These are phyloP conservation scores for Bradypus variegatus DNA, from an alignment of 2,797 vertebrate species.

Conservation along the genomic window DNA sequence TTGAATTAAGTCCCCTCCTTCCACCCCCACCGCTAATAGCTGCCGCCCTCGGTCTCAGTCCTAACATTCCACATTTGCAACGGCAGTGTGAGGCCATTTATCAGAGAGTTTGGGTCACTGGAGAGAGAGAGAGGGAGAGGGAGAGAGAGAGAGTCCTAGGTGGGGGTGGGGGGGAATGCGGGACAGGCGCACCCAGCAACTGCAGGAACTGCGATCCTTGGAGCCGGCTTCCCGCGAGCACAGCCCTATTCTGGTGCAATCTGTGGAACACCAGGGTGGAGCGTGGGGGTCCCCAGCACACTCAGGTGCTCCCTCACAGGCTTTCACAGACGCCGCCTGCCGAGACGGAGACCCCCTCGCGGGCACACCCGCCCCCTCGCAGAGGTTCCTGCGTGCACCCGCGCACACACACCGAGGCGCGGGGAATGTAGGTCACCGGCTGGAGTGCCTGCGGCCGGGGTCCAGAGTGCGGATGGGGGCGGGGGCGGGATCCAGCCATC, in stretches of 20 bases:
- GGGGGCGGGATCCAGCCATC: not conserved
- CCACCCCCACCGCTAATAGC: not conserved
- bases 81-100: not conserved
- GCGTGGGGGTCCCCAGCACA: not conserved
- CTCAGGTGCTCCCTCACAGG: not conserved
- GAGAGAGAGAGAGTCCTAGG: not conserved
- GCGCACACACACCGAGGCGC: not conserved
- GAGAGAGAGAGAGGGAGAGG: no score
- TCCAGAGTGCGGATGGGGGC: not conserved
- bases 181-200: not conserved
- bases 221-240: not conserved
- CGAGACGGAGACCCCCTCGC: not conserved
- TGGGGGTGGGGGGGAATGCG: not conserved
- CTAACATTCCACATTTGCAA: not conserved
- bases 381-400: fast-evolving
- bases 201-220: not conserved
- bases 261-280: fast-evolving
- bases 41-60: fast-evolving
- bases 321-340: not conserved
- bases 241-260: not conserved
- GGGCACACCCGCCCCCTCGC: not conserved
- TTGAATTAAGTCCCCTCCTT: not conserved
- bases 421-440: constrained; percentile 53
- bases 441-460: not conserved
- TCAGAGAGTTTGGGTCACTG: not conserved